phyloP scores from a whole-genome alignment of 1,140 invertebrate genomes.

The Lanistes nyassanus region DNA sequence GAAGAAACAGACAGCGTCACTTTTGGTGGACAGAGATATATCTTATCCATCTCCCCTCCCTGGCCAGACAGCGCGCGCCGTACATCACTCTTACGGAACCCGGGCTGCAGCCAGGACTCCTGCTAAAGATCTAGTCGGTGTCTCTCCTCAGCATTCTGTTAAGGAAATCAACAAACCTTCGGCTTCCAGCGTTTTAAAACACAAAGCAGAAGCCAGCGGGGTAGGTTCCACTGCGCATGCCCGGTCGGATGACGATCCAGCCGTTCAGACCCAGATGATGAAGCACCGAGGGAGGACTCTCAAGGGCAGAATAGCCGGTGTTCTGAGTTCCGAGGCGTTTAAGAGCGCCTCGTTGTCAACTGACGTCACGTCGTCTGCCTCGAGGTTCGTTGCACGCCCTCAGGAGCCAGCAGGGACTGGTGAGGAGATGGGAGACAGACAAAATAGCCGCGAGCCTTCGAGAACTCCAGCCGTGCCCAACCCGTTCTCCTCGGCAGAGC shows the following conservation, averaged over 20 bases:
- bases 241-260: background rate
- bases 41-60: slow-evolving; percentile 3
- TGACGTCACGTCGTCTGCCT: no score
- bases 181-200: background rate
- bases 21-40: no score
- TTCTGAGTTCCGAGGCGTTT: slow-evolving; percentile 14
- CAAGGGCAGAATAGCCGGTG: slow-evolving; percentile 16
- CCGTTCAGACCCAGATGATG: slow-evolving; percentile 14
- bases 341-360: no score
- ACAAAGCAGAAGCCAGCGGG: no score
- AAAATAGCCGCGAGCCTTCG: no score
- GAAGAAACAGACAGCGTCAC: no score
- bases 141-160: background rate
- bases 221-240: no score
- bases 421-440: no score
- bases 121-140: slow-evolving; percentile 8
- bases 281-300: slow-evolving; percentile 12
- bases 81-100: slow-evolving; percentile 21
- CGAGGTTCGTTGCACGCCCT: no score
- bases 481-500: no score
- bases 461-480: no score
- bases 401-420: no score
- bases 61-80: slow-evolving; percentile 9
- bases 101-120: slow-evolving; percentile 17
- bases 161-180: background rate